These are phyloP conservation scores for Microtus obscurus DNA, from an alignment of 2,797 vertebrate species.

Conservation along the genomic window DNA sequence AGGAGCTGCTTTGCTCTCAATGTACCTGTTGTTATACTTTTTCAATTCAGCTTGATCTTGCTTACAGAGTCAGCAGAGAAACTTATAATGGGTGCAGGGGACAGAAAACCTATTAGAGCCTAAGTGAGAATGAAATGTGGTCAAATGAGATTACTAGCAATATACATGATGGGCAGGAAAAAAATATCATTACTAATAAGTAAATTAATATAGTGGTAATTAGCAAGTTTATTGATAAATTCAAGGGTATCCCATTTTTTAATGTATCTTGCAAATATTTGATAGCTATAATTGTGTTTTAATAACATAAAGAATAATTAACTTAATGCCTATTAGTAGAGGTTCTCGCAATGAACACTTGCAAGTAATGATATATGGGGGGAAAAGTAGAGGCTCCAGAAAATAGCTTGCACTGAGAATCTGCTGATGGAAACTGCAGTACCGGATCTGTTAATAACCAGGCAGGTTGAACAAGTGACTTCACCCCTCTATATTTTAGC, in stretches of 20 bases:
- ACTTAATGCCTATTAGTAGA: slow-evolving; percentile 8
- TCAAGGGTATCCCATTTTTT: background rate
- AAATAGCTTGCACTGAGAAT: slow-evolving; percentile 16
- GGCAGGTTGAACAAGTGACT: background rate
- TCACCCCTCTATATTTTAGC: background rate
- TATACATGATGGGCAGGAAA: background rate
- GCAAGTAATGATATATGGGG: background rate
- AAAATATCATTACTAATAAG: background rate
- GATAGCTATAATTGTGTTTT: slow-evolving; percentile 38
- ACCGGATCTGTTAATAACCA: background rate
- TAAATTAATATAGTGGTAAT: slow-evolving; percentile 20
- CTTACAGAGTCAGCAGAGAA: background rate
- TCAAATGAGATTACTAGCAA: background rate
- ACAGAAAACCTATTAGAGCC: background rate
- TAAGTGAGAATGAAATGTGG: background rate
- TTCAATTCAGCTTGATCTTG: background rate
- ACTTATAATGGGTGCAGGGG: background rate
- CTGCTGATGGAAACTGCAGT: background rate
- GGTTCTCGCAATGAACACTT: background rate
- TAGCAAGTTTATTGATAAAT: slow-evolving; percentile 20
- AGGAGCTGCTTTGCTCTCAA: background rate
- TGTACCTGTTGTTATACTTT: background rate
- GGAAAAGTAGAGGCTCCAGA: background rate
- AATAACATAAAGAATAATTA: slow-evolving; percentile 29
- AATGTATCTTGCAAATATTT: slow-evolving; percentile 45